Evolutionary conservation across 2,888 invertebrate species (phyloP).

Genomic region (Amphipoea lucens): DNA sequence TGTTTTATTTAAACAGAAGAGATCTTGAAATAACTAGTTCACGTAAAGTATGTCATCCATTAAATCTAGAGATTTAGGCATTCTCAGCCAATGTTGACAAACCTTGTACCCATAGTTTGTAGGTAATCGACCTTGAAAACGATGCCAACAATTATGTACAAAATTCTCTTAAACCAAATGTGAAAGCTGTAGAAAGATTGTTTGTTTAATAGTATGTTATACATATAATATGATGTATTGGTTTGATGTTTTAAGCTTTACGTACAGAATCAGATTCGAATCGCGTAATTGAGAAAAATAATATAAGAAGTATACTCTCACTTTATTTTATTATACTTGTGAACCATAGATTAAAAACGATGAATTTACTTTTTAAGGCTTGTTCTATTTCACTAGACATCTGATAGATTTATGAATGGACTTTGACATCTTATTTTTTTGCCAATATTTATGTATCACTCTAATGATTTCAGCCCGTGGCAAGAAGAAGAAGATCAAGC

Average conservation of each 20-base stretch:
- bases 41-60: constrained; percentile 9
- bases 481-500: constrained; percentile 95
- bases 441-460: constrained; percentile 2
- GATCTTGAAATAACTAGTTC: background rate
- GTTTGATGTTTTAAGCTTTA: background rate
- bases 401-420: background rate
- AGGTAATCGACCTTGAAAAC: constrained; percentile 42
- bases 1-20: background rate
- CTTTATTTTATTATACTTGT: background rate
- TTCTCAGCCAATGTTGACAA: constrained; percentile 38
- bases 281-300: background rate
- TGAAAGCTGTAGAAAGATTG: constrained; percentile 41
- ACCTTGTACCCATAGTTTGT: constrained; percentile 20
- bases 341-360: background rate
- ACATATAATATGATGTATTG: background rate
- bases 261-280: background rate
- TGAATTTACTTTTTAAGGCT: background rate
- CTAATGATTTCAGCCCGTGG: constrained; percentile 91
- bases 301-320: background rate
- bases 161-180: constrained; percentile 33
- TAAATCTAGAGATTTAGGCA: constrained; percentile 1
- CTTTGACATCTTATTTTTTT: background rate
- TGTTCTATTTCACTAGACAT: background rate
- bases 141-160: constrained; percentile 19
- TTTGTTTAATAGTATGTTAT: background rate